Evolutionary conservation across 2,113 vertebrate species (phyloP).

Genomic region (Numida meleagris): DNA sequence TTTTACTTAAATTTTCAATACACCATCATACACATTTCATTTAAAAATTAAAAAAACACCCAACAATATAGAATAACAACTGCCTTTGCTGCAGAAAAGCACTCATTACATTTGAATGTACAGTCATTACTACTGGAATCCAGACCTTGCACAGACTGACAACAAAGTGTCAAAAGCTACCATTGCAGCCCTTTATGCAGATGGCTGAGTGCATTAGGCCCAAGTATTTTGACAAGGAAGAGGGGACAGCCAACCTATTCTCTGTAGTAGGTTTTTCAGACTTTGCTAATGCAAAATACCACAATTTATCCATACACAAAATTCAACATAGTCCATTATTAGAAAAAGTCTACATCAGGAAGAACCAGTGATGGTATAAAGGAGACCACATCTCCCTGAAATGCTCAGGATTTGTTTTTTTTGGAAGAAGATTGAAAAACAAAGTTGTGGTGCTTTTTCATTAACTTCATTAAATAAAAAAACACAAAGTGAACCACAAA

Average conservation of each 20-base stretch:
- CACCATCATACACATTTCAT: neutral
- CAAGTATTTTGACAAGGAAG: neutral
- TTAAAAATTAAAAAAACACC: neutral
- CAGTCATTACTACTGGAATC: neutral
- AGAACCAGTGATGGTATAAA: neutral
- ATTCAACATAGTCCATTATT: neutral
- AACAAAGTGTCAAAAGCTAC: neutral
- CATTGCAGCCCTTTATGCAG: rapidly evolving
- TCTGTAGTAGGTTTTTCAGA: neutral
- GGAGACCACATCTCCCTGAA: neutral
- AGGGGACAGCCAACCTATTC: neutral
- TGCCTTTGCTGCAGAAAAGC: neutral
- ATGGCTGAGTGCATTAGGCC: neutral
- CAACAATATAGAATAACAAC: neutral
- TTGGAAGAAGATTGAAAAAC: neutral
- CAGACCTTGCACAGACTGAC: neutral
- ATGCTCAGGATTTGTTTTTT: neutral
- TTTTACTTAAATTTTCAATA: neutral
- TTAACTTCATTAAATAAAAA: neutral
- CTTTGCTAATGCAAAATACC: neutral
- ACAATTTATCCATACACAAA: neutral
- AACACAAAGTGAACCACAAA: neutral
- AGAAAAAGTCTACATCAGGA: neutral
- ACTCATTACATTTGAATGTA: neutral
- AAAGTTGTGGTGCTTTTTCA: neutral